Percentiles rank a stretch among this genome's conserved stretches.
phyloP scores from a whole-genome alignment of 2,113 vertebrate genomes.

The Recurvirostra avosetta region DNA sequence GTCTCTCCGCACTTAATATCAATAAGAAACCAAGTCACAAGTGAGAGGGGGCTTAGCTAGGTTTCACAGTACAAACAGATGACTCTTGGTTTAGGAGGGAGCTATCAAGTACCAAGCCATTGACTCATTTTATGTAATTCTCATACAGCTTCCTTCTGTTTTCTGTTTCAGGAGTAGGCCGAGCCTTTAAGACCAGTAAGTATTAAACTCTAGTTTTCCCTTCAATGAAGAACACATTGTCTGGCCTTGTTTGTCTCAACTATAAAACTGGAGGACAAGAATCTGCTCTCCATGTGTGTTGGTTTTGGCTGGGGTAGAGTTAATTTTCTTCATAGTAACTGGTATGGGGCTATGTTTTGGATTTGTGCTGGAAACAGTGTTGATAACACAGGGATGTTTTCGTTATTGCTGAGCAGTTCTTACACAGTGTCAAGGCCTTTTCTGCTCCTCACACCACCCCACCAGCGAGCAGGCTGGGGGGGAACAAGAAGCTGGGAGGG shows the following conservation, averaged over 20 bases:
- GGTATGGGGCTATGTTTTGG: not conserved
- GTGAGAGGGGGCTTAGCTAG: not conserved
- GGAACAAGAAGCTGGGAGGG: too few relatives aligned
- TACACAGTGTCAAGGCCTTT: not conserved
- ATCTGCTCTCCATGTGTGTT: not conserved
- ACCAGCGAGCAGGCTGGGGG: not conserved
- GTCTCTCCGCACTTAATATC: not conserved
- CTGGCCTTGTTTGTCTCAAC: not conserved
- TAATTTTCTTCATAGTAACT: not conserved
- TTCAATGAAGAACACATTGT: not conserved
- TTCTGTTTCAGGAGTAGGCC: not conserved
- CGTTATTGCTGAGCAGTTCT: not conserved
- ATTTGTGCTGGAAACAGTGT: not conserved
- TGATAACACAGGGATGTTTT: not conserved
- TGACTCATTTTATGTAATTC: not conserved
- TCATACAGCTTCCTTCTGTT: not conserved
- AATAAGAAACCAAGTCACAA: not conserved
- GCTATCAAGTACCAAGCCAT: not conserved
- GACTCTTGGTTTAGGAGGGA: not conserved
- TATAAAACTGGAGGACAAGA: not conserved
- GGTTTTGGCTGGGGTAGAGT: not conserved
- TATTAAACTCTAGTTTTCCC: not conserved
- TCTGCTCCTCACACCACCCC: not conserved
- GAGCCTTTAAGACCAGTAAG: not conserved
- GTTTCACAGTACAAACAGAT: not conserved